phyloP scores from a whole-genome alignment of 2,797 vertebrate genomes.

The Anisognathus igniventris region DNA sequence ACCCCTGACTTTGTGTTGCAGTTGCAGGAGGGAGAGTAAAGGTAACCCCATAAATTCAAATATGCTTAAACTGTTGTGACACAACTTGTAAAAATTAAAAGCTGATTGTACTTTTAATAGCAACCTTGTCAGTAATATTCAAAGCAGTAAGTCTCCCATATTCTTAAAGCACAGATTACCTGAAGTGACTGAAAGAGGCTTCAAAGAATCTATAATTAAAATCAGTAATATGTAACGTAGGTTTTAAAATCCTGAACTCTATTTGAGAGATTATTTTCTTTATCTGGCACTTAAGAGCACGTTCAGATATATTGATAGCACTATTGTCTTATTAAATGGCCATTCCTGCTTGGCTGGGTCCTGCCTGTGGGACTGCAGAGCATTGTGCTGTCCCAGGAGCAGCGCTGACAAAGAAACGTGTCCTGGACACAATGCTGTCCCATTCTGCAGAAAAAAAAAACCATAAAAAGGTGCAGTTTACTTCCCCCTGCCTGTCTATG shows the following conservation, averaged over 20 bases:
- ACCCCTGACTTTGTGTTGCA: background rate
- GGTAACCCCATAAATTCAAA: background rate
- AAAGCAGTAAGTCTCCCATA: background rate
- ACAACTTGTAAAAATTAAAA: slow-evolving; percentile 14
- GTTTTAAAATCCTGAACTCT: background rate
- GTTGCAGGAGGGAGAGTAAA: background rate
- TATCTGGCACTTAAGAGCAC: background rate
- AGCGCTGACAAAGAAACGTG: background rate
- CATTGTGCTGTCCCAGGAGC: background rate
- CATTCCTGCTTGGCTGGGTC: background rate
- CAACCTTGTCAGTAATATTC: slow-evolving; percentile 8
- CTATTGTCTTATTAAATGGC: slow-evolving; percentile 11
- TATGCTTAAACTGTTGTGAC: background rate
- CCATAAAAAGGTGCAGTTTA: slow-evolving; percentile 12
- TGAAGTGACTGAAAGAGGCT: slow-evolving; percentile 15
- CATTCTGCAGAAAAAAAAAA: background rate
- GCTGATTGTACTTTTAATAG: background rate
- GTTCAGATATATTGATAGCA: background rate
- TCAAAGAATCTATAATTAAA: slow-evolving; percentile 62
- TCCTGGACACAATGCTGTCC: background rate
- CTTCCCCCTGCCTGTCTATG: background rate
- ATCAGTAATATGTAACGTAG: background rate
- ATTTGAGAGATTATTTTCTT: slow-evolving; percentile 26
- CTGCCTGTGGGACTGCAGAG: background rate
- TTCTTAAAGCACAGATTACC: slow-evolving; percentile 17